Conservation (phyloP, 2,113 vertebrate species). For the Megaleporinus macrocephalus region DNA sequence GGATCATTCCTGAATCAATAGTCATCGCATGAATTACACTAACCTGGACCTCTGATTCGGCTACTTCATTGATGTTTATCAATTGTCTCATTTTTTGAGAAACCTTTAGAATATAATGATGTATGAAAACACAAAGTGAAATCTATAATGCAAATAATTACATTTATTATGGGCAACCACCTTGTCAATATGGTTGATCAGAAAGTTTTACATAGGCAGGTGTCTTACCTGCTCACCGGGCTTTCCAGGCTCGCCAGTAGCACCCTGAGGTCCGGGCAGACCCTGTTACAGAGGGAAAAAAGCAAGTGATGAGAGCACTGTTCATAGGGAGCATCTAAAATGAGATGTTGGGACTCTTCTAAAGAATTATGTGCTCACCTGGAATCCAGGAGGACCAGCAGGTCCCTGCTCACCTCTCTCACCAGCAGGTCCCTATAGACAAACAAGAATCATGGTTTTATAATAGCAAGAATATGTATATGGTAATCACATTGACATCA, state of each 20-base stretch:
- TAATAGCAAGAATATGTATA: not conserved
- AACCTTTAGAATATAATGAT: too few species aligned
- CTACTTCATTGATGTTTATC: not conserved
- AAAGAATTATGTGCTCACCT: slow-evolving; percentile 74
- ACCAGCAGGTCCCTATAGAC: slow-evolving; percentile 87
- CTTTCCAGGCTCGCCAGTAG: slow-evolving; percentile 88
- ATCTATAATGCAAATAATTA: too few species aligned
- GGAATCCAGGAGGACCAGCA: slow-evolving; percentile 89
- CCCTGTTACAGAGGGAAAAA: slow-evolving; percentile 66
- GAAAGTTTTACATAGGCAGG: not conserved
- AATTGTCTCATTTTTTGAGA: too few species aligned
- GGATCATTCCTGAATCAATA: slow-evolving; percentile 8
- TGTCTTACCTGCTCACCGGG: slow-evolving; percentile 90
- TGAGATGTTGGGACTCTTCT: not conserved
- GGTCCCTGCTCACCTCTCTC: slow-evolving; percentile 96
- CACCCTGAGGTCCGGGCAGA: slow-evolving; percentile 92
- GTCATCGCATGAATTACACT: not conserved
- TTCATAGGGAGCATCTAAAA: slow-evolving; percentile 59
- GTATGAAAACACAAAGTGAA: not conserved
- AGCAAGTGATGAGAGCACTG: not conserved
- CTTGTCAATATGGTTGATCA: not conserved
- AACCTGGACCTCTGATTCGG: not conserved
- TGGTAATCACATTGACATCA: not conserved
- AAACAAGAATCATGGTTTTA: slow-evolving; percentile 16
- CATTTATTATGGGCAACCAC: too few species aligned